Conservation (phyloP, 2,888 invertebrate species). For the Tryphoninae sp. region DNA sequence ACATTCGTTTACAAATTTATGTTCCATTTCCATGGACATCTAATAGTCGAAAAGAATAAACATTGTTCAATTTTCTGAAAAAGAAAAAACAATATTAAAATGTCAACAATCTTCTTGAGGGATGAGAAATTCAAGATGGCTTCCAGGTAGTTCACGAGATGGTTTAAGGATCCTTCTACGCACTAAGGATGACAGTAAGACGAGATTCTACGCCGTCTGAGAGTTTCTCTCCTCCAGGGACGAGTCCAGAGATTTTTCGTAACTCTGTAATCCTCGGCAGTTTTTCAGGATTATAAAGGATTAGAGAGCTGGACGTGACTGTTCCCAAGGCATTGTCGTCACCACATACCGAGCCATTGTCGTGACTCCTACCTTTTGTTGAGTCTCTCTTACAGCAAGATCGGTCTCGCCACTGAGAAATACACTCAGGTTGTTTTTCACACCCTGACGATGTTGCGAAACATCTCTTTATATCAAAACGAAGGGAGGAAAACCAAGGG, state of each 20-base stretch:
- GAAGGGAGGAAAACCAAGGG: constrained; percentile 1
- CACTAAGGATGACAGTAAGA: constrained; percentile 22
- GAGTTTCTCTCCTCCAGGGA: too few species aligned
- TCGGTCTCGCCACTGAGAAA: neutral
- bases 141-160: too few species aligned
- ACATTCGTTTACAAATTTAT: too few species aligned
- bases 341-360: constrained; percentile 39
- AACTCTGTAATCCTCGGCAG: neutral
- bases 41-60: too few species aligned
- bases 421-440: constrained; percentile 26
- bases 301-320: constrained; percentile 33
- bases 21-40: too few species aligned
- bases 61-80: too few species aligned
- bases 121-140: too few species aligned
- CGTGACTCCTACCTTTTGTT: constrained; percentile 34
- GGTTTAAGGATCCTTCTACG: constrained; percentile 1
- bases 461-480: constrained; percentile 10
- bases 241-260: constrained; percentile 19
- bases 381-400: constrained; percentile 4
- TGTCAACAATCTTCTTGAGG: too few species aligned
- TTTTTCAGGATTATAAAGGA: constrained; percentile 44
- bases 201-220: neutral
- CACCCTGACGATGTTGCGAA: constrained; percentile 14
- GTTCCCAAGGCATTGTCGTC: constrained; percentile 46
- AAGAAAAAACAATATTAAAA: too few species aligned